These are phyloP conservation scores for Lutjanus argentimaculatus DNA, from an alignment of 2,797 vertebrate genomes.

Conservation along the genomic window DNA sequence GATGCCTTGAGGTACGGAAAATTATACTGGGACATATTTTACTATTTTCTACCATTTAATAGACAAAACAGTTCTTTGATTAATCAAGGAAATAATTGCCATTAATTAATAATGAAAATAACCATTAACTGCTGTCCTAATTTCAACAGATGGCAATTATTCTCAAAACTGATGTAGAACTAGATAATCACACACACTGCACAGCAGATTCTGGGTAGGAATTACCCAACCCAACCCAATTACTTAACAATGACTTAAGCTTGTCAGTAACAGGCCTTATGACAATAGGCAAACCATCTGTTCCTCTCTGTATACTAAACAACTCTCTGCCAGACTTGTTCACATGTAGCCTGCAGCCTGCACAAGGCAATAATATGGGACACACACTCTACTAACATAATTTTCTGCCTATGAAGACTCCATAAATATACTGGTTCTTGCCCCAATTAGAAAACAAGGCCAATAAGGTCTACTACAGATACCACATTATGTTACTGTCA, in stretches of 20 bases:
- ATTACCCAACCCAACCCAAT: conserved; percentile 60
- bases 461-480: conserved; percentile 38
- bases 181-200: conserved; percentile 27
- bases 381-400: conserved; percentile 37
- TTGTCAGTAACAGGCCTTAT: conserved; percentile 42
- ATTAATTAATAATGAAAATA: not conserved
- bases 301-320: conserved; percentile 63
- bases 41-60: not conserved
- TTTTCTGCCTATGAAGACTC: conserved; percentile 45
- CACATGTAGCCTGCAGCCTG: conserved; percentile 58
- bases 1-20: not conserved
- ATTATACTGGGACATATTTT: not conserved
- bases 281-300: conserved; percentile 78
- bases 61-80: not conserved
- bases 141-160: not conserved
- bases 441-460: conserved; percentile 55
- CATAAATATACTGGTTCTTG: conserved; percentile 60
- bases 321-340: conserved; percentile 55
- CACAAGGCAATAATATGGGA: conserved; percentile 54
- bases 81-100: not conserved
- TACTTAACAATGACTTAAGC: conserved; percentile 70
- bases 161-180: not conserved
- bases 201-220: conserved; percentile 39
- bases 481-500: conserved; percentile 60
- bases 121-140: not conserved